A percentile compares a stretch with the other conserved stretches of the same genome.
Conservation (phyloP, 1,140 invertebrate species). For the Bradynema listronoti region DNA sequence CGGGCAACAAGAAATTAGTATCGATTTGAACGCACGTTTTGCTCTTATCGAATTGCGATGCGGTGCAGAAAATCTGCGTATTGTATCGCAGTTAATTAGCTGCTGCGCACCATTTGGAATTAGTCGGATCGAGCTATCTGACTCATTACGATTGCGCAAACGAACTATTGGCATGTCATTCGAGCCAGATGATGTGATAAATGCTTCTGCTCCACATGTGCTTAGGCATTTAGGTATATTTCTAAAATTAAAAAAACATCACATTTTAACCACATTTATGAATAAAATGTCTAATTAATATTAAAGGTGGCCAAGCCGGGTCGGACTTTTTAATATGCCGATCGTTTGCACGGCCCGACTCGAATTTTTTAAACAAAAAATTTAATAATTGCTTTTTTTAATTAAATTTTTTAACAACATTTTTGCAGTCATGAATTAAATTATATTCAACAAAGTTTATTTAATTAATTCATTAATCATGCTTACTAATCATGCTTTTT, state of each 20-base stretch:
- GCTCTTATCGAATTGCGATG: constrained; percentile 26
- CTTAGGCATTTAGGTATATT: constrained; percentile 12
- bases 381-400: no score
- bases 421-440: no score
- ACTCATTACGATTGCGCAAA: constrained; percentile 36
- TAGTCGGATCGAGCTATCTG: constrained; percentile 29
- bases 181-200: constrained; percentile 37
- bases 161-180: constrained; percentile 32
- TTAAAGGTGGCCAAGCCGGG: no score
- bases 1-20: constrained; percentile 18
- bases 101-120: constrained; percentile 35
- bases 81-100: constrained; percentile 38
- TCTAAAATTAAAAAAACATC: no score
- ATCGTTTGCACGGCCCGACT: no score
- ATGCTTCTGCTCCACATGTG: constrained; percentile 27
- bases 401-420: no score
- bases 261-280: neutral
- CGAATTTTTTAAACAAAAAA: no score
- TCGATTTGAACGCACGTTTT: constrained; percentile 20
- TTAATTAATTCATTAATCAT: no score
- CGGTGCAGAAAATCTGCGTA: constrained; percentile 31
- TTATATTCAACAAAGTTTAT: no score
- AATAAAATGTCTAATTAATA: no score
- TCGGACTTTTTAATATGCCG: no score
- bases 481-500: no score